These are phyloP conservation scores for Drosophila tani DNA, from an alignment of 1,140 invertebrate genomes.

Conservation along the genomic window DNA sequence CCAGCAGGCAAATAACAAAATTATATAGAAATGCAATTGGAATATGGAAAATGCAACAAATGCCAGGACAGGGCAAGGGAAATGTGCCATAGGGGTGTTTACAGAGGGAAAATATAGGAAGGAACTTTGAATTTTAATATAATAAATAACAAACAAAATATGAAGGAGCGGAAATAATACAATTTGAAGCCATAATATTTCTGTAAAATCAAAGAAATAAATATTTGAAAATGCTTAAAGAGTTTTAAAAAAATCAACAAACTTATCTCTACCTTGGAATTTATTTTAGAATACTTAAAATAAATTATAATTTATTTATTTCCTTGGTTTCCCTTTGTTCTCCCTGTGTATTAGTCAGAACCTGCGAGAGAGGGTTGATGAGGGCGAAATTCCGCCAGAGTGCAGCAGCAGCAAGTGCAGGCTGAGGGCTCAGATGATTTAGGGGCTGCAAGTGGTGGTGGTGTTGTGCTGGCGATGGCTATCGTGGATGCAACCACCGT, in stretches of 20 bases:
- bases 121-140: too few species aligned
- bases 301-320: not conserved
- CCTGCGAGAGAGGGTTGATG: conserved; percentile 18
- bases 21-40: conserved; percentile 71
- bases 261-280: too few species aligned
- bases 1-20: conserved; percentile 70
- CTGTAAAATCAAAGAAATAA: not conserved
- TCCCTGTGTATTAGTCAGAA: conserved; percentile 7
- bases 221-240: not conserved
- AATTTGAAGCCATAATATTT: too few species aligned
- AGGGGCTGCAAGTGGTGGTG: conserved; percentile 32
- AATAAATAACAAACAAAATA: too few species aligned
- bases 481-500: conserved; percentile 72
- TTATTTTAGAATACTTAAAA: not conserved
- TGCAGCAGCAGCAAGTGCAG: conserved; percentile 52
- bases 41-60: conserved; percentile 46
- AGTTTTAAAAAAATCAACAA: too few species aligned
- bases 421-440: not conserved
- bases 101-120: not conserved
- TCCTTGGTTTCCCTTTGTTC: not conserved
- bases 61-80: conserved; percentile 22
- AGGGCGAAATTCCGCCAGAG: conserved; percentile 42
- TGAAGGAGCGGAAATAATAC: not conserved
- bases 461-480: conserved; percentile 50
- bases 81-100: conserved; percentile 24